Conservation (phyloP, 2,888 invertebrate genomes). For the Pristionchus exspectatus region DNA sequence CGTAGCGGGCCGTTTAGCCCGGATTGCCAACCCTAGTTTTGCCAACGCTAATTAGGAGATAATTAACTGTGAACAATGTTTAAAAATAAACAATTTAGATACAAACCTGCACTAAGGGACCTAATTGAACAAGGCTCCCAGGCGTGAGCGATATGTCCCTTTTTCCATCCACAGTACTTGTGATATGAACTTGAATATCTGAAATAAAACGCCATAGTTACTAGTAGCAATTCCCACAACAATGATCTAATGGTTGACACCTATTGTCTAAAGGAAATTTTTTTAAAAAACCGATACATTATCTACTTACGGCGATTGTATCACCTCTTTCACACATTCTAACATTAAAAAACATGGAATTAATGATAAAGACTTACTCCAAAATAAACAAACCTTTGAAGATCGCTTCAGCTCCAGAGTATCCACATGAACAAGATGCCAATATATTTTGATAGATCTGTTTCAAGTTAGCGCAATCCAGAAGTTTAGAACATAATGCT, state of each 20-base stretch:
- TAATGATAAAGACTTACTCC: neutral
- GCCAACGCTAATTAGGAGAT: too few relatives aligned
- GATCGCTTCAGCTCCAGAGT: neutral
- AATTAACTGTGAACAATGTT: neutral
- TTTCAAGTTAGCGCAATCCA: neutral
- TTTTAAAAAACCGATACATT: too few relatives aligned
- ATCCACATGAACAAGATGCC: conserved; percentile 2
- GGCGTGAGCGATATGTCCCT: neutral
- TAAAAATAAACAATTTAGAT: neutral
- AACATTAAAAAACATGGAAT: too few relatives aligned
- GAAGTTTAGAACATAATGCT: neutral
- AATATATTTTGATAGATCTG: neutral
- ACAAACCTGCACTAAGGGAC: neutral
- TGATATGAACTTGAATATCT: neutral
- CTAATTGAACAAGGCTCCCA: neutral
- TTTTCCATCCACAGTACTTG: neutral
- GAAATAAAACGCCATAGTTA: neutral
- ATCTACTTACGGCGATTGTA: too few relatives aligned
- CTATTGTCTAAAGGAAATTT: too few relatives aligned
- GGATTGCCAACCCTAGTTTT: too few relatives aligned
- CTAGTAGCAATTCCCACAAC: too few relatives aligned
- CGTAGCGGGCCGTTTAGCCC: too few relatives aligned
- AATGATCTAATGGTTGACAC: too few relatives aligned
- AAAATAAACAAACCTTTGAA: neutral
- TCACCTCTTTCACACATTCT: too few relatives aligned